Evolutionary conservation across 2,888 invertebrate genomes (phyloP).

Genomic region (Thyatira batis): DNA sequence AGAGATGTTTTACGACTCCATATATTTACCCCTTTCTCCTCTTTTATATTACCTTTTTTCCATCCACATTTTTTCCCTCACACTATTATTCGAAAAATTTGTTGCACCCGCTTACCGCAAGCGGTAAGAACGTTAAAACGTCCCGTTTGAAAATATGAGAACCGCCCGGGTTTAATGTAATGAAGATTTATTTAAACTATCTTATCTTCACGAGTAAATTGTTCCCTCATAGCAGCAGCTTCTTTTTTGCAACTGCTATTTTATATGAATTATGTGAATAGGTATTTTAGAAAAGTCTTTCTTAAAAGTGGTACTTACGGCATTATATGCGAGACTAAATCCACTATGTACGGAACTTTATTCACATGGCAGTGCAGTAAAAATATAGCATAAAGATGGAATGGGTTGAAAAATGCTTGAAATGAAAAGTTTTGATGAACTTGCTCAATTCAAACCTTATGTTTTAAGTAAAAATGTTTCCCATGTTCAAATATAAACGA

Average conservation of each 20-base stretch:
- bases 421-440: background rate
- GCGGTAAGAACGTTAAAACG: conserved; percentile 66
- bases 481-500: background rate
- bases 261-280: conserved; percentile 1
- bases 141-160: conserved; percentile 69
- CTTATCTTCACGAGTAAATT: conserved; percentile 50
- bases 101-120: conserved; percentile 67
- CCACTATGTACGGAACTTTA: background rate
- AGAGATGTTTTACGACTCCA: conserved; percentile 32
- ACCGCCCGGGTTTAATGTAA: conserved; percentile 61
- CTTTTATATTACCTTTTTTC: conserved; percentile 39
- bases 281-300: background rate
- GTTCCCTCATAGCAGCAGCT: conserved; percentile 31
- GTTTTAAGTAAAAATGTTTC: background rate
- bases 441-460: background rate
- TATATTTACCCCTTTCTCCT: conserved; percentile 44
- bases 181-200: conserved; percentile 73
- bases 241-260: conserved; percentile 22
- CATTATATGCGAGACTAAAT: background rate
- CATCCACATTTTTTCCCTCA: conserved; percentile 43
- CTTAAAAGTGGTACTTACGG: background rate
- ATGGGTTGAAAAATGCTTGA: background rate
- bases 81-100: conserved; percentile 62
- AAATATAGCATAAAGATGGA: background rate
- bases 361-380: background rate